phyloP scores from a whole-genome alignment of 2,797 vertebrate species.

The Etheostoma nigrum region DNA sequence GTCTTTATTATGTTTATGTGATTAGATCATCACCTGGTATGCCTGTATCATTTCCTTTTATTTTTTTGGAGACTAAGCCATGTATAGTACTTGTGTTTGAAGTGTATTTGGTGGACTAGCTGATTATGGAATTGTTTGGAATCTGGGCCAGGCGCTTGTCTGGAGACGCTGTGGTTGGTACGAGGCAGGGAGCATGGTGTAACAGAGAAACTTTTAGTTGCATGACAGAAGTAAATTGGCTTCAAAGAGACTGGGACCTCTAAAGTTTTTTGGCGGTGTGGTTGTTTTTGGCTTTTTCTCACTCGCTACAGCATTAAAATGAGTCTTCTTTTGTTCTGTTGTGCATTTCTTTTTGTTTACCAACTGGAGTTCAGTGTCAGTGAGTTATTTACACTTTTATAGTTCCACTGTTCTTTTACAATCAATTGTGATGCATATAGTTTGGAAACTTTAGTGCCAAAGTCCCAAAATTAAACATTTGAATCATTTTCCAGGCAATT shows the following conservation, averaged over 20 bases:
- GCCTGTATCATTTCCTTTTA: slow-evolving; percentile 10
- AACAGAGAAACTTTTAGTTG: slow-evolving; percentile 50
- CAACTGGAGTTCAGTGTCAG: slow-evolving; percentile 15
- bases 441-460: slow-evolving; percentile 20
- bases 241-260: slow-evolving; percentile 59
- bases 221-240: slow-evolving; percentile 66
- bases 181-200: slow-evolving; percentile 64
- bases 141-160: slow-evolving; percentile 74
- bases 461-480: slow-evolving; percentile 11
- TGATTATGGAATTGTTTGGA: slow-evolving; percentile 69
- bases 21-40: slow-evolving; percentile 9
- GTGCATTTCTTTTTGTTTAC: slow-evolving; percentile 40
- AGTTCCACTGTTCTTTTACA: background rate
- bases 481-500: background rate
- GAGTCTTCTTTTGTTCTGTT: slow-evolving; percentile 41
- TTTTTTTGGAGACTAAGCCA: slow-evolving; percentile 20
- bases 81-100: slow-evolving; percentile 64
- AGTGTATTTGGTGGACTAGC: slow-evolving; percentile 72
- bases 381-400: slow-evolving; percentile 11
- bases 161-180: slow-evolving; percentile 69
- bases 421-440: slow-evolving; percentile 1
- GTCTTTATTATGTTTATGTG: background rate
- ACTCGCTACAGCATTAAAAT: slow-evolving; percentile 30
- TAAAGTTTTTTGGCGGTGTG: slow-evolving; percentile 44
- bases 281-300: slow-evolving; percentile 39